Conservation (phyloP, 1,140 invertebrate species). For the Drosophila aff. region DNA sequence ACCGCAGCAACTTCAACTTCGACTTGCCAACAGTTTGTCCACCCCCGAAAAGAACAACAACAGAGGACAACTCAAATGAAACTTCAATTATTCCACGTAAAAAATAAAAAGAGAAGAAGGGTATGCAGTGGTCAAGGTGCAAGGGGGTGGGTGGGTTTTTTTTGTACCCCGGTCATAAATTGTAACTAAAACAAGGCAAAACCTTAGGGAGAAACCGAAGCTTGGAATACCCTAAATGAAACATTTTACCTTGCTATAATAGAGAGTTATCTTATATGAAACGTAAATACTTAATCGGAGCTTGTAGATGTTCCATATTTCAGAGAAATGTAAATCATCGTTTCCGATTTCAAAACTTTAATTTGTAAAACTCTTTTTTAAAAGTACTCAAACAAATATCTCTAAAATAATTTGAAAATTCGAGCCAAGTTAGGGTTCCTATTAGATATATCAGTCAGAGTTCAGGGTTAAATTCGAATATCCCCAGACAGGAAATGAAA, state of each 20-base stretch:
- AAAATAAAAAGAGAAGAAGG: conserved; percentile 62
- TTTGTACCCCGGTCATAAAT: conserved; percentile 17
- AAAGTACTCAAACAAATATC: background rate
- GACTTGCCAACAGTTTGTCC: conserved; percentile 22
- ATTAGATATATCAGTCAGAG: no score
- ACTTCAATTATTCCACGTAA: conserved; percentile 84
- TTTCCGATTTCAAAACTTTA: no score
- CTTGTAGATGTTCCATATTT: no score
- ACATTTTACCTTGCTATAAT: background rate
- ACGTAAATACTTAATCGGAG: background rate
- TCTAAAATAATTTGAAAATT: no score
- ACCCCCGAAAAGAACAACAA: conserved; percentile 31
- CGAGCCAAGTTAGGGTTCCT: background rate
- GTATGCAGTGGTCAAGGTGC: conserved; percentile 17
- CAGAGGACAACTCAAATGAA: conserved; percentile 72
- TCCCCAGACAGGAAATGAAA: background rate
- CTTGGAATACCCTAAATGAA: background rate
- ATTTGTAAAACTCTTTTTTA: background rate
- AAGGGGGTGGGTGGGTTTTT: background rate
- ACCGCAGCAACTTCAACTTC: conserved; percentile 52
- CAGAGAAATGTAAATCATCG: no score
- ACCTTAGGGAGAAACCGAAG: background rate
- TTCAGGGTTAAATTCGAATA: background rate
- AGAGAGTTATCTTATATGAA: background rate
- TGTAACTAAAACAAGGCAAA: conserved; percentile 33